phyloP scores from a whole-genome alignment of 2,888 invertebrate species.

The Hoplodrina ambigua region DNA sequence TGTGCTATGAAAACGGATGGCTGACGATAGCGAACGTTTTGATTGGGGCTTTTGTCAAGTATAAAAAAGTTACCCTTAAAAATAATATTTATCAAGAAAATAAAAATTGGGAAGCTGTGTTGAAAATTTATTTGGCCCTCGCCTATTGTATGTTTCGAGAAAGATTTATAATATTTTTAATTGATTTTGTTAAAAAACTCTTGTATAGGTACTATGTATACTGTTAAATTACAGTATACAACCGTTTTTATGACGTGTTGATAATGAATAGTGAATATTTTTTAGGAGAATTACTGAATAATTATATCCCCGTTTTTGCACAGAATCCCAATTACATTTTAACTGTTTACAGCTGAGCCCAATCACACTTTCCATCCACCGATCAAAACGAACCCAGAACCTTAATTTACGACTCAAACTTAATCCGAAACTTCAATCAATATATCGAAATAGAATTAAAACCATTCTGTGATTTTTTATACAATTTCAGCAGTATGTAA shows the following conservation, averaged over 20 bases:
- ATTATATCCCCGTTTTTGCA: neutral
- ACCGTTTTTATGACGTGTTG: no score
- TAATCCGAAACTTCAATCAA: constrained; percentile 11
- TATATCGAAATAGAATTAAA: constrained; percentile 14
- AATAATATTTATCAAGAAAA: constrained; percentile 1
- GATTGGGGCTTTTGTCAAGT: constrained; percentile 38
- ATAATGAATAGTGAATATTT: no score
- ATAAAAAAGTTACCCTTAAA: constrained; percentile 17
- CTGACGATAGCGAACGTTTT: constrained; percentile 29
- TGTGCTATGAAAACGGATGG: constrained; percentile 19
- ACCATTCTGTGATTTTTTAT: constrained; percentile 17
- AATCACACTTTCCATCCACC: constrained; percentile 32
- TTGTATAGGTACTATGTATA: no score
- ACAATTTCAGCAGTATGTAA: constrained; percentile 14
- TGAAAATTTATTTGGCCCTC: neutral
- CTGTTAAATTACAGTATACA: no score
- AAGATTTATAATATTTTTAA: neutral
- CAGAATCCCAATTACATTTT: constrained; percentile 21
- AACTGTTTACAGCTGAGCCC: constrained; percentile 23
- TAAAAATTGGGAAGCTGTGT: neutral
- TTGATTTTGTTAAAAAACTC: neutral
- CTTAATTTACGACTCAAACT: constrained; percentile 25
- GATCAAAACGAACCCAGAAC: constrained; percentile 27
- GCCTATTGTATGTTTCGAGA: neutral
- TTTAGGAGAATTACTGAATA: neutral